A percentile compares a stretch with the other conserved stretches of the same genome.
Evolutionary conservation across 1,140 invertebrate species (phyloP).

Genomic region (Platyscapa corneri): DNA sequence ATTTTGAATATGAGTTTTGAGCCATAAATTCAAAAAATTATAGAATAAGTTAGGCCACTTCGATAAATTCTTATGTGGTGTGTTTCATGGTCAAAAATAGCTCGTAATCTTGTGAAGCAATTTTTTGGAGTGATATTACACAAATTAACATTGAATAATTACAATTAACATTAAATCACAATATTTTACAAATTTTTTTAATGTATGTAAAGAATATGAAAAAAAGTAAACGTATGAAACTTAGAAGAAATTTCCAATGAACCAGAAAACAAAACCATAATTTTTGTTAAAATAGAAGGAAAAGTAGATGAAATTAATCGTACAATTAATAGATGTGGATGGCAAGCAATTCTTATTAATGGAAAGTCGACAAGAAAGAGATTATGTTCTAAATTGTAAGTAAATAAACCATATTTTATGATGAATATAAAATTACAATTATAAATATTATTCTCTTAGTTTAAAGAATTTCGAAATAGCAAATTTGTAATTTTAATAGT

Average conservation of each 20-base stretch:
- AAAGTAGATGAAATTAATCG: slow-evolving; percentile 95
- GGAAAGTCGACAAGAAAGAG: slow-evolving; percentile 98
- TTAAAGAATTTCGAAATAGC: slow-evolving; percentile 86
- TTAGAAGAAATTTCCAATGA: too few species aligned
- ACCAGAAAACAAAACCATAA: slow-evolving; percentile 88
- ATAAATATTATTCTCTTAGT: slow-evolving; percentile 47
- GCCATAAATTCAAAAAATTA: slow-evolving; percentile 97
- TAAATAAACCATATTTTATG: neutral
- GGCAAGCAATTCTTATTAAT: slow-evolving; percentile 96
- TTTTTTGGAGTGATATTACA: slow-evolving; percentile 95
- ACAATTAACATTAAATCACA: slow-evolving; percentile 96
- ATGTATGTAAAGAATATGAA: slow-evolving; percentile 94
- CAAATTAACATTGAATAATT: slow-evolving; percentile 99
- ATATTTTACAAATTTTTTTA: slow-evolving; percentile 97
- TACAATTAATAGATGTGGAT: slow-evolving; percentile 92
- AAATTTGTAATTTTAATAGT: slow-evolving; percentile 93
- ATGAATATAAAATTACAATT: too few species aligned
- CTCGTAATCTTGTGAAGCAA: slow-evolving; percentile 94
- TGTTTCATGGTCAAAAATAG: slow-evolving; percentile 99
- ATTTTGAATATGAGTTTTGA: slow-evolving; percentile 99
- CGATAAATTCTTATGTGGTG: slow-evolving; percentile 95
- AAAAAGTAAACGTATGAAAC: slow-evolving; percentile 74
- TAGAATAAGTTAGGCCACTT: slow-evolving; percentile 92
- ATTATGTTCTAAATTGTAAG: slow-evolving; percentile 92
- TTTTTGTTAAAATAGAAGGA: slow-evolving; percentile 94